phyloP scores from a whole-genome alignment of 1,140 invertebrate species.

The Apocrypta bakeri region DNA sequence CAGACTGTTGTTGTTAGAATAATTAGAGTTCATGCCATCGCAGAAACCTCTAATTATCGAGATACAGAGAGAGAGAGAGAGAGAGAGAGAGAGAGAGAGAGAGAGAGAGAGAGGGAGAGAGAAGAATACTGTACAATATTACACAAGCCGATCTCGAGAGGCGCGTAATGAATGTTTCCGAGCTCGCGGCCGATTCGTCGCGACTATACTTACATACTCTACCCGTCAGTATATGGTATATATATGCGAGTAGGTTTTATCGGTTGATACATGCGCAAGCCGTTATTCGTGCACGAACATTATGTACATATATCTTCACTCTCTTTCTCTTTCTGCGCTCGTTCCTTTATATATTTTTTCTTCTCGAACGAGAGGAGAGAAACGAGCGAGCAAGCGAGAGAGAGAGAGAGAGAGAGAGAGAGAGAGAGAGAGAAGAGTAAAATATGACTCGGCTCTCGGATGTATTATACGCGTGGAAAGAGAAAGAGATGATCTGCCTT shows the following conservation, averaged over 20 bases:
- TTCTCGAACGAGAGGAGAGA: not conserved
- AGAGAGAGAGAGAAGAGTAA: not conserved
- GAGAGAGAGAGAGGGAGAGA: not conserved
- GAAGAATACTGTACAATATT: not conserved
- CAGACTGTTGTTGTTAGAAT: constrained; percentile 26
- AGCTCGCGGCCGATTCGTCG: constrained; percentile 36
- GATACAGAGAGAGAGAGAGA: no score
- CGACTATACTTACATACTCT: not conserved
- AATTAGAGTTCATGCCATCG: not conserved
- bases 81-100: no score
- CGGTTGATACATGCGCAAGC: constrained; percentile 3
- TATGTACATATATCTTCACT: constrained; percentile 7
- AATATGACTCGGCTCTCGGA: not conserved
- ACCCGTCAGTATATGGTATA: not conserved
- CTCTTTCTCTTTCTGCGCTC: not conserved
- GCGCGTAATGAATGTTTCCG: constrained; percentile 42
- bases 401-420: no score
- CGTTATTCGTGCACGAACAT: constrained; percentile 32
- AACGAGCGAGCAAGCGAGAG: not conserved
- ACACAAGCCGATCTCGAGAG: not conserved
- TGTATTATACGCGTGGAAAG: not conserved
- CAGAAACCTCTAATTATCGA: constrained; percentile 36
- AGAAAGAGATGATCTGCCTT: not conserved
- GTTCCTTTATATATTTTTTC: not conserved
- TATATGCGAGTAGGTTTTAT: not conserved